Conservation (phyloP, 1,140 invertebrate species). For the Hormaphis cornu region DNA sequence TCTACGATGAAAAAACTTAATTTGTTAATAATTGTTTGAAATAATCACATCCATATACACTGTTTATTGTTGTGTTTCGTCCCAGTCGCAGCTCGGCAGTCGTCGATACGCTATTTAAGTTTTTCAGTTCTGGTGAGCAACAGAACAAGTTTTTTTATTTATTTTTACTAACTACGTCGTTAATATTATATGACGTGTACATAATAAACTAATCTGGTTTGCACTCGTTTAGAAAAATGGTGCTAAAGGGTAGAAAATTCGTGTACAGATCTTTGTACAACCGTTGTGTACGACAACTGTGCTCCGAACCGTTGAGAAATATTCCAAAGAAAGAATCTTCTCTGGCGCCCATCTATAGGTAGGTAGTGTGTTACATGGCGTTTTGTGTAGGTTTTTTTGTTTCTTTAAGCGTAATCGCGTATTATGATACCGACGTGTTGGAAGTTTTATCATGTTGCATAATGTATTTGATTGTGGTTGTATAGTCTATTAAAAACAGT, state of each 20-base stretch:
- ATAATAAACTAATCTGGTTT: no score
- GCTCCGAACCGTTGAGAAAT: neutral
- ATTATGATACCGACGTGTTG: neutral
- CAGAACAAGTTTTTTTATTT: no score
- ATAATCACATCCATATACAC: no score
- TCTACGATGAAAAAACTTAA: no score
- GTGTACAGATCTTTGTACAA: neutral
- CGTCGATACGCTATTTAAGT: no score
- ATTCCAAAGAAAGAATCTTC: neutral
- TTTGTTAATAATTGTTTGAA: no score
- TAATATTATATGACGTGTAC: no score
- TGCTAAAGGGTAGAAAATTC: neutral
- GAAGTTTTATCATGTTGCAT: neutral
- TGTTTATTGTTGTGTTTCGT: no score
- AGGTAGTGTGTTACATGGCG: neutral
- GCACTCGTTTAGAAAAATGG: neutral
- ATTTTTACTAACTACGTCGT: no score
- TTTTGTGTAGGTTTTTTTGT: neutral
- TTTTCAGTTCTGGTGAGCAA: no score
- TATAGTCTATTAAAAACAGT: neutral
- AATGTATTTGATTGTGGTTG: neutral
- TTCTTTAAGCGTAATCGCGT: no score
- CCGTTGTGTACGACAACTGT: neutral
- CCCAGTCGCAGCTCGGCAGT: no score
- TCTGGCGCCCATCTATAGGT: conserved; percentile 4